Conservation (phyloP, 2,888 invertebrate species). For the Pomacea canaliculata region DNA sequence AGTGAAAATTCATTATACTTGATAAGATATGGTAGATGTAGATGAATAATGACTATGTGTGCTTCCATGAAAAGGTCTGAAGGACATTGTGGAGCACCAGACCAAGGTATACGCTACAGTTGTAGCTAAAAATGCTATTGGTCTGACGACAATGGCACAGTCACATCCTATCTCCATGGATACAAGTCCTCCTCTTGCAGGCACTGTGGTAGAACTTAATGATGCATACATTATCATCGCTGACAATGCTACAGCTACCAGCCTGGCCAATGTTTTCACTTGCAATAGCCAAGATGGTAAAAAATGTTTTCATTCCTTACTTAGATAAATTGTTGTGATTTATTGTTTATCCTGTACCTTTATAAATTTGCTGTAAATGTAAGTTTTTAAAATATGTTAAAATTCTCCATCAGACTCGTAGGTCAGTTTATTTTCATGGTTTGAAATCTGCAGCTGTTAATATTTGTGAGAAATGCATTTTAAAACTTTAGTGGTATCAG, state of each 20-base stretch:
- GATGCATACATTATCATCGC: constrained; percentile 33
- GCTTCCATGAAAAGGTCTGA: constrained; percentile 25
- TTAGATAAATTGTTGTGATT: no score
- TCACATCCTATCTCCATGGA: constrained; percentile 42
- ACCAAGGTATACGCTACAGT: constrained; percentile 39
- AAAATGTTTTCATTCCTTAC: background rate
- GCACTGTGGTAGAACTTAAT: constrained; percentile 41
- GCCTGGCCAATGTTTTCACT: constrained; percentile 31
- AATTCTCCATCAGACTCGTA: no score
- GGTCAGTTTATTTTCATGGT: no score
- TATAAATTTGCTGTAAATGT: no score
- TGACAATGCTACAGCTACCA: constrained; percentile 28
- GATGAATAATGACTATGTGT: no score
- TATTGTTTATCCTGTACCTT: no score
- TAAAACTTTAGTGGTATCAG: no score
- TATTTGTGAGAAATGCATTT: no score
- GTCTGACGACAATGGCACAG: constrained; percentile 33
- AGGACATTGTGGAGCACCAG: constrained; percentile 28
- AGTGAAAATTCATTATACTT: no score
- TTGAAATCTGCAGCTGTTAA: no score
- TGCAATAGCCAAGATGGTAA: constrained; percentile 39
- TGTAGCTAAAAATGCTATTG: constrained; percentile 40
- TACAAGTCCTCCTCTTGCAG: constrained; percentile 41
- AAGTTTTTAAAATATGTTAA: no score
- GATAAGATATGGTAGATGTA: no score